phyloP scores from a whole-genome alignment of 2,113 vertebrate species.

The Laticauda laticaudata region DNA sequence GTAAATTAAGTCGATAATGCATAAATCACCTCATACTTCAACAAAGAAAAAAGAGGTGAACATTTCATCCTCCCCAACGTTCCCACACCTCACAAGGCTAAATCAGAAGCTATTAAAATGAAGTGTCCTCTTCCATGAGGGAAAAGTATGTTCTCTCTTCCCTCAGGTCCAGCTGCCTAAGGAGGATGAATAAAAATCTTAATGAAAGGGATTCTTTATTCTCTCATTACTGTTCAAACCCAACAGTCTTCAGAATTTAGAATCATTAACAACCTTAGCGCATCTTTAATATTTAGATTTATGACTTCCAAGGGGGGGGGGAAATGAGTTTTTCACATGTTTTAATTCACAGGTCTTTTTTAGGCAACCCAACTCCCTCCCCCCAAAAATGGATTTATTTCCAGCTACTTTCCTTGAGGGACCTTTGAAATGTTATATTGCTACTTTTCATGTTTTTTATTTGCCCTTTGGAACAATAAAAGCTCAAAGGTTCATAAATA shows the following conservation, averaged over 20 bases:
- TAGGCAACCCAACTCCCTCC: conserved; percentile 46
- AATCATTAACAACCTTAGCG: conserved; percentile 57
- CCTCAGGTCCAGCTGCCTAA: background rate
- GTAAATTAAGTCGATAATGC: background rate
- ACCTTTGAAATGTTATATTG: conserved; percentile 83
- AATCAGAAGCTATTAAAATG: background rate
- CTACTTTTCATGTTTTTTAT: conserved; percentile 86
- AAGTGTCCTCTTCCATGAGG: background rate
- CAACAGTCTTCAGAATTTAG: conserved; percentile 49
- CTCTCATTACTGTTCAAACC: conserved; percentile 22
- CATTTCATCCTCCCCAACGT: background rate
- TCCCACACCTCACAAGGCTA: background rate
- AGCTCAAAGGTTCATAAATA: conserved; percentile 86
- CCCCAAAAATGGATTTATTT: conserved; percentile 72
- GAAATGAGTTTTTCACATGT: conserved; percentile 43
- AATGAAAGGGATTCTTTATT: background rate
- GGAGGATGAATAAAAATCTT: background rate
- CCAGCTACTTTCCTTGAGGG: conserved; percentile 80
- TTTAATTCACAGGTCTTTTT: conserved; percentile 64
- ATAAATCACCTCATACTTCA: background rate
- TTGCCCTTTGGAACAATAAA: conserved; percentile 85
- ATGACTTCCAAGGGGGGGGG: background rate
- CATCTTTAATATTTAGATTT: conserved; percentile 57
- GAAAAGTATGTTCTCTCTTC: background rate
- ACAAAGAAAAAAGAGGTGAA: background rate